Evolutionary conservation across 2,113 vertebrate genomes (phyloP), one percentile per base, ranked within the genome.

Genomic region (Antechinus flavipes): DNA sequence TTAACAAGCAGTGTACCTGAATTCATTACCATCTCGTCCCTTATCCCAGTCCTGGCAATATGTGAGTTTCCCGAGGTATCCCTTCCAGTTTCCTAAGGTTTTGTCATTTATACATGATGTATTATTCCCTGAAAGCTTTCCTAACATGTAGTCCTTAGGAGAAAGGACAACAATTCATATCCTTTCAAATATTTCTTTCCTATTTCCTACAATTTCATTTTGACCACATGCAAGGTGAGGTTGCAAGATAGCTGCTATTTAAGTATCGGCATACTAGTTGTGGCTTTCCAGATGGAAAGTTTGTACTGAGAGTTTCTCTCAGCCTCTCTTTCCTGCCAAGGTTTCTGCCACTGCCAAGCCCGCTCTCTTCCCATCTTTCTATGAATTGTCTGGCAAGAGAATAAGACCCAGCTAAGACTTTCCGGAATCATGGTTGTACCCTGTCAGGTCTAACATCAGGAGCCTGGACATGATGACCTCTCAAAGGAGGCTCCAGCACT

Each of bases 61-160:
- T 94, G 92, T 53, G 53, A 54, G 92, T 95, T 95, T 95, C 47
- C 61, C n/a, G 54, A 8, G 53, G 68, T 95, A 30, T 53, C 52
- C 68, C 9, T 97, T n/a, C 96, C 95, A 47, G 90, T 96, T 97
- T 97, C 95, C 46, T 94, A 76, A 93, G 58, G n/a, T 19, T 42
- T 84, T 94, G 92, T 90, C 54, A 68, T 89, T 68, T 93, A 54
- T 91, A 95, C 16, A 23, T 42, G 68, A 50, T 56, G 2, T 93
- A 91, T 52, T 56, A 53, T 76, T 90, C 2, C 76, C 12, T 55
- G 49, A 94, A 94, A 42, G 30, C 96, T 97, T 97, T 96, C 30
- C 94, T 53, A 91, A 91, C 76, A 42, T 93, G 95, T n/a, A 91
- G 55, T 91, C 94, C 54, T 93, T 90, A 95, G 90, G 24, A 92